These are phyloP conservation scores for Luperina testacea DNA, from an alignment of 2,888 invertebrate species.

Conservation along the genomic window DNA sequence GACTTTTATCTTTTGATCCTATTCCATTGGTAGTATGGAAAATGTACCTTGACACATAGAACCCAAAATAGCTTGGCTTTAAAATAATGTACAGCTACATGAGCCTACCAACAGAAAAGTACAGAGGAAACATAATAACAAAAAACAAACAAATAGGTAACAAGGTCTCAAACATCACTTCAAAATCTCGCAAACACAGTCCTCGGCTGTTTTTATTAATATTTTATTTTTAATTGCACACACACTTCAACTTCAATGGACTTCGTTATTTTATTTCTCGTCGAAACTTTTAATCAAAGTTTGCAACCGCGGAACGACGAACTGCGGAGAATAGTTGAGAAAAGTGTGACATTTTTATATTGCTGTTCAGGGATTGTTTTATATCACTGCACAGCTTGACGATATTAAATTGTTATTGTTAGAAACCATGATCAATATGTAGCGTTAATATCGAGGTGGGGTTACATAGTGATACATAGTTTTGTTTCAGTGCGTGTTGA, in stretches of 20 bases:
- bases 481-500: neutral
- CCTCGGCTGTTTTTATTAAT: neutral
- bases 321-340: neutral
- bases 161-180: neutral
- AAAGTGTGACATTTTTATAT: slow-evolving; percentile 28
- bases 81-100: neutral
- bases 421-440: neutral
- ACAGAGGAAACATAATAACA: neutral
- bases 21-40: neutral
- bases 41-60: neutral
- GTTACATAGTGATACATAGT: neutral
- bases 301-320: slow-evolving; percentile 3
- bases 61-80: neutral
- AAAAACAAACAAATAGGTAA: slow-evolving; percentile 10
- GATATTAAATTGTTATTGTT: neutral
- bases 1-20: too few species aligned
- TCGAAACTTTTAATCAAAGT: slow-evolving; percentile 36
- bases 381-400: neutral
- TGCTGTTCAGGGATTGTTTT: slow-evolving; percentile 11
- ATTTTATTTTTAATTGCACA: slow-evolving; percentile 30
- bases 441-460: neutral
- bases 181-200: slow-evolving; percentile 7
- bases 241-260: slow-evolving; percentile 11
- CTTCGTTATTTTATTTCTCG: slow-evolving; percentile 38
- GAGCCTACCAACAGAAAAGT: neutral